Evolutionary conservation across 2,888 invertebrate genomes (phyloP).

Genomic region (Eristalinus sepulchralis): DNA sequence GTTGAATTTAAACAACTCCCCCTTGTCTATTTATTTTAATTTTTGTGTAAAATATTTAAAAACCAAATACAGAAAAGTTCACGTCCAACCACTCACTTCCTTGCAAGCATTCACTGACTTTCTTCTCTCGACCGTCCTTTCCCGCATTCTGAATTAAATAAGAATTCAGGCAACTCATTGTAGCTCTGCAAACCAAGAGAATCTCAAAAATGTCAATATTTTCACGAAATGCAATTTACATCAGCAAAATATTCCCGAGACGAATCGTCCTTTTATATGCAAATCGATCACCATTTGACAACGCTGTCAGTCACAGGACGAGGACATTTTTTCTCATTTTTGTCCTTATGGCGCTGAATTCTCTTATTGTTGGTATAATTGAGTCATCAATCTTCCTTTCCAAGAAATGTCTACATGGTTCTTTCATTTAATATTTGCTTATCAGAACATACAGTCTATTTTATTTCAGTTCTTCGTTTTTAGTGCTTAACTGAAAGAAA

Average conservation of each 20-base stretch:
- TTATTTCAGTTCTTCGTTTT: background rate
- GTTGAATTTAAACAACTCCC: too few relatives aligned
- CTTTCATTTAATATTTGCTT: background rate
- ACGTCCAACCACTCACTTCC: background rate
- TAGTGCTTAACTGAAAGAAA: background rate
- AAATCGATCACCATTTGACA: slow-evolving; percentile 11
- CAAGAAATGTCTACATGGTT: background rate
- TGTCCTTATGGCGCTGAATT: background rate
- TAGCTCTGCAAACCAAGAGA: background rate
- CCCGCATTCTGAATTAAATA: background rate
- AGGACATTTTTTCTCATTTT: background rate
- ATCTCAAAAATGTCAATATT: background rate
- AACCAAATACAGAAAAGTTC: background rate
- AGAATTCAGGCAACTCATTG: background rate
- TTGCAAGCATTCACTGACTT: background rate
- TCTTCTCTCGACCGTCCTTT: background rate
- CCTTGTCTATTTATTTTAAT: too few relatives aligned
- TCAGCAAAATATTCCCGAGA: background rate
- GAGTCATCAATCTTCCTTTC: slow-evolving; percentile 7
- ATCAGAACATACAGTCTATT: background rate
- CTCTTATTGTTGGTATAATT: background rate
- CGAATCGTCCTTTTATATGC: background rate
- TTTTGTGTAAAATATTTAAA: too few relatives aligned
- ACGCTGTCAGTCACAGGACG: background rate
- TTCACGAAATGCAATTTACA: background rate